Evolutionary conservation across 2,888 invertebrate genomes (phyloP).

Genomic region (Xiphydria camelus): DNA sequence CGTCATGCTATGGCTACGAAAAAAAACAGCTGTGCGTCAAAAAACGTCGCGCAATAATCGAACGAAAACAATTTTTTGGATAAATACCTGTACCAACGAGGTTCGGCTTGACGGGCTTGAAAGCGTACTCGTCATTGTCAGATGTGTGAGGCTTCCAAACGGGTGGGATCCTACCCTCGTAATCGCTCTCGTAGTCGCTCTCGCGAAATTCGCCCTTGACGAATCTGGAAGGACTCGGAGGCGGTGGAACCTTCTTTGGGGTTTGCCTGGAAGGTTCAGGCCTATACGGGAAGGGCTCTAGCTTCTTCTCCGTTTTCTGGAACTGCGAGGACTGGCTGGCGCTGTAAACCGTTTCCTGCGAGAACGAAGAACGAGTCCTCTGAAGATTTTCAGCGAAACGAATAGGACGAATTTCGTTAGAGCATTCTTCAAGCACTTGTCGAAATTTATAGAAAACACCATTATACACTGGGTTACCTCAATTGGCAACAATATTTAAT

Average conservation of each 20-base stretch:
- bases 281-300: slow-evolving; percentile 59
- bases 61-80: slow-evolving; percentile 7
- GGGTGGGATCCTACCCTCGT: slow-evolving; percentile 67
- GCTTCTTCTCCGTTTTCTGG: slow-evolving; percentile 36
- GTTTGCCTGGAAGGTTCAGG: slow-evolving; percentile 53
- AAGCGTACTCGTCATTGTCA: slow-evolving; percentile 61
- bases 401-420: too few species aligned
- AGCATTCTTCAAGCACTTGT: too few species aligned
- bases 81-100: slow-evolving; percentile 36
- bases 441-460: too few species aligned
- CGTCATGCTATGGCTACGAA: too few species aligned
- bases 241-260: slow-evolving; percentile 58
- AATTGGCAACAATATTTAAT: too few species aligned
- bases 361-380: too few species aligned
- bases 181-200: slow-evolving; percentile 75
- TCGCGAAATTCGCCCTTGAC: slow-evolving; percentile 68
- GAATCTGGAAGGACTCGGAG: slow-evolving; percentile 69
- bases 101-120: slow-evolving; percentile 64
- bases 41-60: too few species aligned
- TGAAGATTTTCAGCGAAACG: too few species aligned
- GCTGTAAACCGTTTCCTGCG: slow-evolving; percentile 63
- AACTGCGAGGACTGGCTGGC: slow-evolving; percentile 57
- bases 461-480: too few species aligned
- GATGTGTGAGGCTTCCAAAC: slow-evolving; percentile 64
- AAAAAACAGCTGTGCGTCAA: too few species aligned